Conservation (phyloP, 2,113 vertebrate species). For the Crocuta crocuta region DNA sequence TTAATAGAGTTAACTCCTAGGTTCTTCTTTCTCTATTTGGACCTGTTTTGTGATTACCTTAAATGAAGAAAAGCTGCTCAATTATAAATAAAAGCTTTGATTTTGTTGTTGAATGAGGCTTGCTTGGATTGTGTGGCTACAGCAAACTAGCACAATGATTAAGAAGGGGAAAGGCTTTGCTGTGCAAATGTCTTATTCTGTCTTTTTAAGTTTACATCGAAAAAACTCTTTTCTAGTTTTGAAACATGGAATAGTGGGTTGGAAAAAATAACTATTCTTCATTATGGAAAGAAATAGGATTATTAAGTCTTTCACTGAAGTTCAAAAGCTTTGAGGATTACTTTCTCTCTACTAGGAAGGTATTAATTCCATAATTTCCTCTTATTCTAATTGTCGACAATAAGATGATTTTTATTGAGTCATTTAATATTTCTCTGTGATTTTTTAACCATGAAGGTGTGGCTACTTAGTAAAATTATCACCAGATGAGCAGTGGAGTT, state of each 20-base stretch:
- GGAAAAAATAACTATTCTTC: not conserved
- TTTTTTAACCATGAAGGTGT: not conserved
- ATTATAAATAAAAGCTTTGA: conserved; percentile 28
- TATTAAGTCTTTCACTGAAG: conserved; percentile 15
- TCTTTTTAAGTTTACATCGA: not conserved
- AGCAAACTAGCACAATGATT: not conserved
- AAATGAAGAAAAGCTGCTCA: not conserved
- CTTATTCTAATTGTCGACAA: not conserved
- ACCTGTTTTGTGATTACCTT: not conserved
- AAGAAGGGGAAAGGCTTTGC: not conserved
- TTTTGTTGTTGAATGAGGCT: not conserved
- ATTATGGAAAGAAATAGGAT: conserved; percentile 1
- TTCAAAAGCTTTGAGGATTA: not conserved
- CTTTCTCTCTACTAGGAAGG: not conserved
- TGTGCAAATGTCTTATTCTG: not conserved
- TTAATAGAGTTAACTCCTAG: not conserved
- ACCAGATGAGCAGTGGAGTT: not conserved
- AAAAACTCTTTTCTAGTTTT: conserved; percentile 36
- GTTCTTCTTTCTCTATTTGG: not conserved
- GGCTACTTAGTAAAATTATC: conserved; percentile 14
- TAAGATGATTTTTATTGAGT: not conserved
- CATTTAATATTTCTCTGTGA: not conserved
- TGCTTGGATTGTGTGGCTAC: not conserved
- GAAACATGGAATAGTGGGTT: conserved; percentile 4
- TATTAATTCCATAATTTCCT: not conserved